Evolutionary conservation across 2,888 invertebrate species (phyloP).

Genomic region (Catocala sponsa): DNA sequence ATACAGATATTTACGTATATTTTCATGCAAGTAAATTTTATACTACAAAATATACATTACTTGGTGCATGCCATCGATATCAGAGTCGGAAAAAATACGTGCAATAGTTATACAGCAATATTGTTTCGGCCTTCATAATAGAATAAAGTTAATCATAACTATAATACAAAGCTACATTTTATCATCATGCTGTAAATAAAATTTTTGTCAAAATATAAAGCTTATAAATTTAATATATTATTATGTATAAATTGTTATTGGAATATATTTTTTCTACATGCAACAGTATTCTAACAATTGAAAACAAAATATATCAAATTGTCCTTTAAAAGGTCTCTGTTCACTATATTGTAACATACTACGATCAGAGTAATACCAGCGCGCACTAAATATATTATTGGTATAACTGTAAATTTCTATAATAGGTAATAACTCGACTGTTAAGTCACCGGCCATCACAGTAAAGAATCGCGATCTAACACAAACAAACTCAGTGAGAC

Average conservation of each 20-base stretch:
- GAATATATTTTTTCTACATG: constrained; percentile 41
- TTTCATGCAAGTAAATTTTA: constrained; percentile 83
- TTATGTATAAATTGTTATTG: constrained; percentile 29
- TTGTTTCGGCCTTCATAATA: constrained; percentile 61
- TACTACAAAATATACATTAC: constrained; percentile 76
- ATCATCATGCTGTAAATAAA: constrained; percentile 62
- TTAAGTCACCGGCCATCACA: too few species aligned
- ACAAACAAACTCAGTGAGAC: too few species aligned
- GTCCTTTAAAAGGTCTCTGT: too few species aligned
- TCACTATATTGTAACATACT: too few species aligned
- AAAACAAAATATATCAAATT: constrained; percentile 29
- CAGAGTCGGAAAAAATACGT: constrained; percentile 60
- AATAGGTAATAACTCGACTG: too few species aligned
- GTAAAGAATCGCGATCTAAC: too few species aligned
- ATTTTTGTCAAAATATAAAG: constrained; percentile 58
- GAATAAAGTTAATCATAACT: constrained; percentile 45
- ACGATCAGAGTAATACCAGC: too few species aligned
- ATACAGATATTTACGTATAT: constrained; percentile 66
- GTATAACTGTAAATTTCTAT: too few species aligned
- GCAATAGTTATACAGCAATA: constrained; percentile 61
- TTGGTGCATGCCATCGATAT: constrained; percentile 76
- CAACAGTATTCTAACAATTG: constrained; percentile 30
- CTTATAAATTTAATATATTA: constrained; percentile 38
- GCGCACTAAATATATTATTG: too few species aligned
- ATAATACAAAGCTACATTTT: constrained; percentile 58